These are phyloP conservation scores for Numenius arquata DNA, from an alignment of 2,113 vertebrate genomes.

Conservation along the genomic window DNA sequence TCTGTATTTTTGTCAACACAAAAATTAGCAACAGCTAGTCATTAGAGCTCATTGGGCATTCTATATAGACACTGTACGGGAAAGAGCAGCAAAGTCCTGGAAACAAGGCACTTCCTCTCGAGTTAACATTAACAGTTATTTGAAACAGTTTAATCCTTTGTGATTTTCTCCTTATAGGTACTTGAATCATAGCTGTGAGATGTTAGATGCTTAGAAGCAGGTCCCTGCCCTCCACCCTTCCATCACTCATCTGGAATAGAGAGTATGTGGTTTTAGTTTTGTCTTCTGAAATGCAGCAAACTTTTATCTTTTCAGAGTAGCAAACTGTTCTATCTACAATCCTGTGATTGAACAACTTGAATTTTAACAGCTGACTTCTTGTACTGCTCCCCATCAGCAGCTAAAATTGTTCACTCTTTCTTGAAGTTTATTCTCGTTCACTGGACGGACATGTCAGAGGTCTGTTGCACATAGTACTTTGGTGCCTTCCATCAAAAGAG, in stretches of 20 bases:
- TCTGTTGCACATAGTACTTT: not conserved
- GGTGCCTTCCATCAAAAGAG: not conserved
- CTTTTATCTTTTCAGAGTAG: not conserved
- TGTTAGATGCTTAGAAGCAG: not conserved
- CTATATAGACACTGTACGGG: not conserved
- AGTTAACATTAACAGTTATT: not conserved
- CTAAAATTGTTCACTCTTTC: not conserved
- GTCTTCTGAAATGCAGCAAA: not conserved
- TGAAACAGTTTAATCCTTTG: not conserved
- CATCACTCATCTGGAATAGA: not conserved
- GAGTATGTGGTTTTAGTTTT: not conserved
- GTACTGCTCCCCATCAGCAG: not conserved
- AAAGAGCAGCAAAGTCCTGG: not conserved
- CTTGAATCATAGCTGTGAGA: not conserved
- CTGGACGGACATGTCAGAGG: not conserved
- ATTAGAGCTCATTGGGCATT: not conserved
- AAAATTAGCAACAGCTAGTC: not conserved
- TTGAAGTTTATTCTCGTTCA: not conserved
- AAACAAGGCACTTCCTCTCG: not conserved
- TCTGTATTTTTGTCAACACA: not conserved
- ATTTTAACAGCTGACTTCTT: not conserved
- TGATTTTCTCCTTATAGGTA: not conserved
- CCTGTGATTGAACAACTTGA: not conserved
- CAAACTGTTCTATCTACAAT: not conserved
- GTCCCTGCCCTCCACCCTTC: not conserved